Percentiles rank a stretch among this genome's conserved stretches.
These are phyloP conservation scores for Plectropomus leopardus DNA, from an alignment of 2,113 vertebrate species.

Conservation along the genomic window DNA sequence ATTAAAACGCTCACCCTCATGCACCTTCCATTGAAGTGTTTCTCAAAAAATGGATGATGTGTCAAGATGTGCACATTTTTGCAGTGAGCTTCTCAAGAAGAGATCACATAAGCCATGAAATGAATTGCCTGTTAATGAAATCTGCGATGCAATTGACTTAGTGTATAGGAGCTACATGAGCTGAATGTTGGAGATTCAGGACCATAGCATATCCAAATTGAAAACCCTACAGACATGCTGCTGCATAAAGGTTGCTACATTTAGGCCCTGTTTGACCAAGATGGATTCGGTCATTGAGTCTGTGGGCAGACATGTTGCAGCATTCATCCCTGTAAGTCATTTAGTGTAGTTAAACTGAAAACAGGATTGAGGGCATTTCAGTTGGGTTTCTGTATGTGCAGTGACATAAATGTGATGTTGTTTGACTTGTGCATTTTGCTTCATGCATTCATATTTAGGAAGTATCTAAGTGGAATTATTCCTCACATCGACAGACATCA, in stretches of 20 bases:
- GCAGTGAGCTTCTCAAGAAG: conserved; percentile 4
- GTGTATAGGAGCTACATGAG: conserved; percentile 28
- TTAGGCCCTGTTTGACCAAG: background rate
- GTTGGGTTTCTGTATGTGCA: background rate
- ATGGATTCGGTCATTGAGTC: conserved; percentile 11
- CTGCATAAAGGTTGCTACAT: background rate
- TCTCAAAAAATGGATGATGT: background rate
- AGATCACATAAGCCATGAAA: conserved; percentile 14
- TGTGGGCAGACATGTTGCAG: background rate
- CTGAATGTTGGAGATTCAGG: conserved; percentile 14
- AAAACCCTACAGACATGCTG: conserved; percentile 11
- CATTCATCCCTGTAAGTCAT: conserved; percentile 10
- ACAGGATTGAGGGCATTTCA: background rate
- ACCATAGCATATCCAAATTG: conserved; percentile 12
- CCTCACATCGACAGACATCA: background rate
- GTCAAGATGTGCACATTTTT: conserved; percentile 6
- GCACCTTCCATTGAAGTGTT: background rate
- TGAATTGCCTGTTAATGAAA: conserved; percentile 41
- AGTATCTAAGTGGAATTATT: background rate
- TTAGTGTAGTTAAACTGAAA: conserved; percentile 2
- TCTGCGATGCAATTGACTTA: conserved; percentile 37
- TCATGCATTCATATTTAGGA: too few relatives aligned
- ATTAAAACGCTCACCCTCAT: background rate
- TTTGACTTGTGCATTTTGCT: too few relatives aligned
- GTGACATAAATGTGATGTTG: too few relatives aligned